Evolutionary conservation across 2,113 vertebrate genomes (phyloP).

Genomic region (Anas platyrhynchos): DNA sequence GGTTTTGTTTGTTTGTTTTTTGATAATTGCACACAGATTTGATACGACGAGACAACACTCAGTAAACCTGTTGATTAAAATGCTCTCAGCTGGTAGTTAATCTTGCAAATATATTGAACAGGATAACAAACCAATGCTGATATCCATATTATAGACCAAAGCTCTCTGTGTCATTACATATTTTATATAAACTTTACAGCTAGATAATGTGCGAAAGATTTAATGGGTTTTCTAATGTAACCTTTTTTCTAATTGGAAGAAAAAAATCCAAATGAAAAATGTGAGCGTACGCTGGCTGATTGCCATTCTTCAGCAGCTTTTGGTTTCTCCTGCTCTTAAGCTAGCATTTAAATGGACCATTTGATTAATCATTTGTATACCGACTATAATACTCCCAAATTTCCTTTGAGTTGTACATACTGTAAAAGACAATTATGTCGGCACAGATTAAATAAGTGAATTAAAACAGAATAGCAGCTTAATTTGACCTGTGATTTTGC

Average conservation of each 20-base stretch:
- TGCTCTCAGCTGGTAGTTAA: neutral
- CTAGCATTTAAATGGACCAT: conserved; percentile 77
- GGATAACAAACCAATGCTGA: neutral
- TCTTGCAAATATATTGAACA: neutral
- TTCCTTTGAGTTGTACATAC: conserved; percentile 78
- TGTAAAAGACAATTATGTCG: conserved; percentile 82
- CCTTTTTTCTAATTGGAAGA: neutral
- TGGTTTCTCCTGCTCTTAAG: conserved; percentile 62
- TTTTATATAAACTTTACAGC: neutral
- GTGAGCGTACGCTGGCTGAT: neutral
- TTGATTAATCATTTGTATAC: conserved; percentile 81
- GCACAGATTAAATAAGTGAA: conserved; percentile 84
- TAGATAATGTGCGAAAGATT: neutral
- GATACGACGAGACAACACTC: neutral
- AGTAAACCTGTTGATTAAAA: neutral
- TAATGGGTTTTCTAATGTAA: neutral
- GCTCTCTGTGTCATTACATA: neutral
- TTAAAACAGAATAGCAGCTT: conserved; percentile 85
- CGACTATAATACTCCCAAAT: conserved; percentile 73
- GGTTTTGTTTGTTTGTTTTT: neutral
- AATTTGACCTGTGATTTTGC: conserved; percentile 90
- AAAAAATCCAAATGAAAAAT: neutral
- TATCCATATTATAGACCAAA: neutral
- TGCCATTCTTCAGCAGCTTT: conserved; percentile 36
- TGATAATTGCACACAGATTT: neutral